Conservation (phyloP, 2,888 invertebrate genomes). For the Teleiodes luculella region DNA sequence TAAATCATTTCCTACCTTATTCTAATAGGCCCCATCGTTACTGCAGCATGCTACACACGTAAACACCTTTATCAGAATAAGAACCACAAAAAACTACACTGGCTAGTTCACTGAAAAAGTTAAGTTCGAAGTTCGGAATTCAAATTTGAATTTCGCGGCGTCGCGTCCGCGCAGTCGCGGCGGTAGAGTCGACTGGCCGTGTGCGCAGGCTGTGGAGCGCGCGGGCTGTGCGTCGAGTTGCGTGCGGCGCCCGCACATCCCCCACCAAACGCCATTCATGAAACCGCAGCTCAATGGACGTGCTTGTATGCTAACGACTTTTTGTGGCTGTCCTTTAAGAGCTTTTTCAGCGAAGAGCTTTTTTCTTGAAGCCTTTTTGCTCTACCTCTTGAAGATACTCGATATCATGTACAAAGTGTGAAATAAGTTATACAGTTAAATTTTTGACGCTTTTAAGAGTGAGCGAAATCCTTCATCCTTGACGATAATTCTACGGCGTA, state of each 20-base stretch:
- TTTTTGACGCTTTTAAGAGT: no score
- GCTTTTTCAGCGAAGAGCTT: no score
- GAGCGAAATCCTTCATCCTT: no score
- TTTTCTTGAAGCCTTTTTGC: no score
- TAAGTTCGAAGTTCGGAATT: slow-evolving; percentile 38
- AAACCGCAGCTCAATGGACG: slow-evolving; percentile 32
- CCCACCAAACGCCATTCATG: slow-evolving; percentile 68
- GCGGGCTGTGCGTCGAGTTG: slow-evolving; percentile 29
- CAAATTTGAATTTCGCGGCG: slow-evolving; percentile 49
- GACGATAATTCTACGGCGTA: no score
- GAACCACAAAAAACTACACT: slow-evolving; percentile 15
- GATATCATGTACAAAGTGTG: no score
- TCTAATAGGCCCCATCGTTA: slow-evolving; percentile 44
- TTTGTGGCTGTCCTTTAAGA: background rate
- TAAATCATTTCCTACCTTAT: slow-evolving; percentile 54
- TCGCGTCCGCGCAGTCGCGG: slow-evolving; percentile 51
- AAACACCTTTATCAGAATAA: slow-evolving; percentile 3
- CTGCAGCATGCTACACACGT: slow-evolving; percentile 10
- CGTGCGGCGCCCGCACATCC: slow-evolving; percentile 42
- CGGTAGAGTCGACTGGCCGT: slow-evolving; percentile 43
- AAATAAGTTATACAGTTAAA: no score
- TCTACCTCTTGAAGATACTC: no score
- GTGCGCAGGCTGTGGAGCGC: slow-evolving; percentile 34
- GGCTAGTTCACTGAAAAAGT: slow-evolving; percentile 24
- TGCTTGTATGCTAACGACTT: background rate